Evolutionary conservation across 2,888 invertebrate species (phyloP), one percentile per base, ranked within the genome.

Genomic region (Cheilosia vernalis): DNA sequence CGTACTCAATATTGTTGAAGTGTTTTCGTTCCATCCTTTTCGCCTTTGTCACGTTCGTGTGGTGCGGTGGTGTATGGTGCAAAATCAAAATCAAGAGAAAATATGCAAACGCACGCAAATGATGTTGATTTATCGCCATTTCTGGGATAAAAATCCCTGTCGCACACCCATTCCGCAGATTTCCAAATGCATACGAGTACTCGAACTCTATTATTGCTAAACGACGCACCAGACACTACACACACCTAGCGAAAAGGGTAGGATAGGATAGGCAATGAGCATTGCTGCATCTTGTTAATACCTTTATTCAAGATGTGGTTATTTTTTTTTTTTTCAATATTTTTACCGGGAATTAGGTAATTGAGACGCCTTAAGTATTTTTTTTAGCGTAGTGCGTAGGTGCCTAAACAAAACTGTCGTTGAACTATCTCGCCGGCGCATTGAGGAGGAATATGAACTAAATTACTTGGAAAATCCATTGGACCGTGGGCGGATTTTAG

Each of bases 401-500:
- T 76, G 81, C 60, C 19, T 33, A 44, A 58, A 56, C 15, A 15
- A 53, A 53, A 66, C 1, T 37, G 51, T 63, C 44, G 17, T 56
- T 67, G 44, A 55, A 67, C 55, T 44, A 7, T 15, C 9, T 47
- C 9, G 19, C 42, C 13, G 13, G 27, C 10, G n/a, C 2, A 33
- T 44, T 42, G 55, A 21, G 24, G 37, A 37, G n/a, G 9, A 51
- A 21, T 6, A 21, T 2, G 10, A 24, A 51, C 19, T 19, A 27
- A 24, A 27, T 40, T 21, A 15, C 30, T 42, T 30, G 19, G 10
- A 61, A 80, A 69, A 69, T 51, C 67, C 56, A 73, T 30, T 73
- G 40, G 53, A 69, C 64, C 69, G 79, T 79, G 40, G 83, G 79
- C 69, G 83, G 74, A 58, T 58, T 84, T 84, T 64, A 63, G 51